Evolutionary conservation across 2,797 vertebrate species (phyloP), one percentile per base, ranked within the genome.

Genomic region (Ambastaia sidthimunki): DNA sequence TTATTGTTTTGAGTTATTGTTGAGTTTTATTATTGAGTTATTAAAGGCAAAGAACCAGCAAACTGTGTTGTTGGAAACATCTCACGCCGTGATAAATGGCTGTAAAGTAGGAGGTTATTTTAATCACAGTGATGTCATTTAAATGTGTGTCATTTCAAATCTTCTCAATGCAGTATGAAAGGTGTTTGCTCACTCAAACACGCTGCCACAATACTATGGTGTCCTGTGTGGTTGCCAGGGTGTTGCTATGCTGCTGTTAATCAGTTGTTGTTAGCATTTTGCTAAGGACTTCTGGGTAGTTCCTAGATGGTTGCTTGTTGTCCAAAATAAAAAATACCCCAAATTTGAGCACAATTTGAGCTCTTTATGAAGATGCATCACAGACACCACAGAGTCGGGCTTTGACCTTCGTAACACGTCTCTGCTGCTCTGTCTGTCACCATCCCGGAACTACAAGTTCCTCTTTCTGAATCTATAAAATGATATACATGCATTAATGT

Each of bases 321-420:
- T 10, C 9, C 9, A 9, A 9, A 9, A 10, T 41, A 9, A 6
- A 6, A 37, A 37, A 31, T 4, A 31, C 31, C 31, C 31, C 31
- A 31, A 31, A 31, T 4, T 37, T 37, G 34, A 37, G n/a, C n/a
- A n/a, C n/a, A n/a, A n/a, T n/a, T n/a, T n/a, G 4, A 37, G 4
- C 3, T 31, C 31, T 78, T 71, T 78, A 71, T 71, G 68, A 78
- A 63, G 76, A 78, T 78, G 44, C 10, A 23, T 62, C 1, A n/a
- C 44, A 28, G 70, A 71, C 41, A 47, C 18, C 66, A 71, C 41
- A 52, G 50, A 74, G 10, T n/a, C 13, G 7, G 55, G 57, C 54
- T 70, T 7, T 65, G 41, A 71, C 57, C 59, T 71, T 71, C 68
- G 11, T 1, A 28, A 28, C 28, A 28, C n/a, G n/a, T 28, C 28